These are phyloP conservation scores for Galeopsomyia nigrocyanea DNA, from an alignment of 2,888 invertebrate species.

Conservation along the genomic window DNA sequence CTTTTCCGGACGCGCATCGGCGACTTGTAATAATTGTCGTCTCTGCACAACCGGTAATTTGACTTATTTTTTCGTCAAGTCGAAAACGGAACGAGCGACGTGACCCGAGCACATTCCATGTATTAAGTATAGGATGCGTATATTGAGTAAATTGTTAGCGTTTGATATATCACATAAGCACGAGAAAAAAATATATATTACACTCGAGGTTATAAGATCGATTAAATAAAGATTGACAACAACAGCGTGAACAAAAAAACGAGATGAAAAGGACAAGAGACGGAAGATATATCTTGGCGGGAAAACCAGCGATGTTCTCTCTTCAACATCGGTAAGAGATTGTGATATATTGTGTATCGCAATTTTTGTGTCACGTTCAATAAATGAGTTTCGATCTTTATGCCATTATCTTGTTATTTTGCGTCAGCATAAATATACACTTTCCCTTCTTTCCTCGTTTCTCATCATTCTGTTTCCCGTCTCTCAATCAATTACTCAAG, in stretches of 20 bases:
- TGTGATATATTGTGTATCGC: conserved; percentile 59
- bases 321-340: conserved; percentile 53
- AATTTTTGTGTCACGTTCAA: conserved; percentile 67
- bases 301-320: conserved; percentile 24
- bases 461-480: background rate
- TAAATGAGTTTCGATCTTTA: conserved; percentile 52
- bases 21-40: background rate
- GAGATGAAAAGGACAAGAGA: conserved; percentile 32
- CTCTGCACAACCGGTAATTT: background rate
- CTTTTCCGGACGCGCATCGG: conserved; percentile 1
- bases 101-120: conserved; percentile 61
- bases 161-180: conserved; percentile 56
- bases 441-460: background rate
- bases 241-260: conserved; percentile 50
- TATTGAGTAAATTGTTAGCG: conserved; percentile 60
- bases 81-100: conserved; percentile 47
- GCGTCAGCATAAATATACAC: too few relatives aligned
- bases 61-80: background rate
- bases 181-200: conserved; percentile 52
- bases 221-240: conserved; percentile 24
- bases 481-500: too few relatives aligned
- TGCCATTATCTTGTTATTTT: conserved; percentile 9
- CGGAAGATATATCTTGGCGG: background rate
- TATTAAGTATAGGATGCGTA: conserved; percentile 50
- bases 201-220: conserved; percentile 51